These are phyloP conservation scores for Drosophila grimshawi DNA, from an alignment of 1,140 invertebrate genomes.

Conservation along the genomic window DNA sequence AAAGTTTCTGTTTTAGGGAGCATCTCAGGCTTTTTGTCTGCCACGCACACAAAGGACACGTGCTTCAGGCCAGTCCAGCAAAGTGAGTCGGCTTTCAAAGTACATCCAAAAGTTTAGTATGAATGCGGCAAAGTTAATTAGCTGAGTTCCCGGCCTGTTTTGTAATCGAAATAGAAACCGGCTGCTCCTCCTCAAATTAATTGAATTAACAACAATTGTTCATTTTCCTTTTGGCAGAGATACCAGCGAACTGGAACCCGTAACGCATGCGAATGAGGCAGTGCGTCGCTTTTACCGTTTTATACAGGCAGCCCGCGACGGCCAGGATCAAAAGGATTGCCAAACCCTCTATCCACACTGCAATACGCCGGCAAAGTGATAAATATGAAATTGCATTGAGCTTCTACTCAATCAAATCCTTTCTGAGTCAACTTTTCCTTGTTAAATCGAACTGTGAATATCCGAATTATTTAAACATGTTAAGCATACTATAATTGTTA, in stretches of 20 bases:
- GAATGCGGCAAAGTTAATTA: constrained; percentile 67
- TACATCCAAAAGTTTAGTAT: constrained; percentile 46
- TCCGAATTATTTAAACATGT: constrained; percentile 33
- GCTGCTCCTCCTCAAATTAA: constrained; percentile 58
- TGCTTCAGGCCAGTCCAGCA: constrained; percentile 1
- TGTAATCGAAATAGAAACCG: background rate
- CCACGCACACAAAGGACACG: constrained; percentile 8
- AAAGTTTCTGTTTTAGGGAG: background rate
- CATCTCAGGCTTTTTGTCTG: background rate
- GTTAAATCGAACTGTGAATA: constrained; percentile 79
- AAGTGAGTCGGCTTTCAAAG: constrained; percentile 15
- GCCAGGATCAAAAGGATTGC: constrained; percentile 92
- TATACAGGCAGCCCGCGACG: constrained; percentile 91
- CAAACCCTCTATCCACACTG: constrained; percentile 89
- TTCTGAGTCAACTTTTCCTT: constrained; percentile 71
- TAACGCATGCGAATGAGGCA: constrained; percentile 87
- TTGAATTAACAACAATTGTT: constrained; percentile 56
- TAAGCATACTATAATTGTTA: constrained; percentile 70
- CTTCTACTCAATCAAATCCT: constrained; percentile 37
- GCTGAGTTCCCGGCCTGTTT: constrained; percentile 49
- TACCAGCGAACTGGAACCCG: constrained; percentile 88
- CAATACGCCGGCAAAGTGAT: constrained; percentile 72
- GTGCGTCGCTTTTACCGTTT: constrained; percentile 92
- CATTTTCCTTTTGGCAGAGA: constrained; percentile 58
- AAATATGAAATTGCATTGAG: background rate